Conservation (phyloP, 1,140 invertebrate genomes). For the Drosophila malerkotliana region DNA sequence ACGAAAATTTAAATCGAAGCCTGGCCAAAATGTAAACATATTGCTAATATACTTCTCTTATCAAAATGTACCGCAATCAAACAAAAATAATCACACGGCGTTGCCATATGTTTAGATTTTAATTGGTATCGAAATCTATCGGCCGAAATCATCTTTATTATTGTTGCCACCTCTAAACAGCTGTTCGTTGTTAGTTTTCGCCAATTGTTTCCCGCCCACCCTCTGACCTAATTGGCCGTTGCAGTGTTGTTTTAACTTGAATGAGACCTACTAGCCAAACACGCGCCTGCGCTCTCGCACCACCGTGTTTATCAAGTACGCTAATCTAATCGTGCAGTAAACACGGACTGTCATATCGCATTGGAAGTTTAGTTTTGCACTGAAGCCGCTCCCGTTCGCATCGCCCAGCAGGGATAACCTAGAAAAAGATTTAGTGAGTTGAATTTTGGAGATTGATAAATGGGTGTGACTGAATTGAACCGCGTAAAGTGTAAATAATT, state of each 20-base stretch:
- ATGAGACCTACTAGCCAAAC: constrained; percentile 6
- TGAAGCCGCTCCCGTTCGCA: constrained; percentile 47
- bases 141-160: neutral
- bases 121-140: constrained; percentile 16
- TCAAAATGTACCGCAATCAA: constrained; percentile 20
- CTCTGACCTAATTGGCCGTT: constrained; percentile 3
- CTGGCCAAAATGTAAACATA: neutral
- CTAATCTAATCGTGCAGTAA: constrained; percentile 67
- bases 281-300: constrained; percentile 56
- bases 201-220: constrained; percentile 9
- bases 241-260: constrained; percentile 18
- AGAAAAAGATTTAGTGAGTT: constrained; percentile 30
- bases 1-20: neutral
- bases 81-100: constrained; percentile 40
- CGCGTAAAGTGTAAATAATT: constrained; percentile 11
- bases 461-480: neutral
- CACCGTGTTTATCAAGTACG: constrained; percentile 48
- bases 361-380: constrained; percentile 33
- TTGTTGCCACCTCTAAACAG: constrained; percentile 6
- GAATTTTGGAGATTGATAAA: neutral
- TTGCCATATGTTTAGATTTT: constrained; percentile 10
- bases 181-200: constrained; percentile 25
- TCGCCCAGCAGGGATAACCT: constrained; percentile 22
- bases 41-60: neutral
- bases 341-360: constrained; percentile 25